Evolutionary conservation across 2,797 vertebrate species (phyloP).

Genomic region (Cyprinodon diabolis): DNA sequence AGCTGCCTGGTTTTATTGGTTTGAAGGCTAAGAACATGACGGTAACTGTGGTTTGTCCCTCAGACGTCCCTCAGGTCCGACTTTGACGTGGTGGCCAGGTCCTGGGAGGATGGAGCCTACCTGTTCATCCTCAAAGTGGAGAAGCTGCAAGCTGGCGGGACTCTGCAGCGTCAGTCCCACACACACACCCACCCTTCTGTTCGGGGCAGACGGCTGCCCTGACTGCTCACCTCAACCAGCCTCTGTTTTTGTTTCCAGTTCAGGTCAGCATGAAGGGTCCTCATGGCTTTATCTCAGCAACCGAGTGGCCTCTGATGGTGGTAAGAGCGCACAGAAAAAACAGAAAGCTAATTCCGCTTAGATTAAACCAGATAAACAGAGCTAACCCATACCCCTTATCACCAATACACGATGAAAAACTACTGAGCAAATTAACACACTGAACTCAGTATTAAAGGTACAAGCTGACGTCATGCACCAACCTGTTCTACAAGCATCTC

Average conservation of each 20-base stretch:
- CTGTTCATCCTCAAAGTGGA: constrained; percentile 74
- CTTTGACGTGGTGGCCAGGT: constrained; percentile 45
- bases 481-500: too few relatives aligned
- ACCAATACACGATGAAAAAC: too few relatives aligned
- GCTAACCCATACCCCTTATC: too few relatives aligned
- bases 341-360: too few relatives aligned
- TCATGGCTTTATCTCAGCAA: constrained; percentile 80
- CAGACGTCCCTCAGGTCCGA: neutral
- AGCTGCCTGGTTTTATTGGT: neutral
- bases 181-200: too few relatives aligned
- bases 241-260: constrained; percentile 63
- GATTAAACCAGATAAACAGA: too few relatives aligned
- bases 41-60: neutral
- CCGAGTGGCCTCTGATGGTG: constrained; percentile 85
- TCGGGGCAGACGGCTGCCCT: too few relatives aligned
- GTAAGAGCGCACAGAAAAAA: constrained; percentile 63
- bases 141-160: accelerated
- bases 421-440: too few relatives aligned
- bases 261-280: constrained; percentile 76
- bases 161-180: constrained; percentile 62
- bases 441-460: too few relatives aligned
- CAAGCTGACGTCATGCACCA: too few relatives aligned
- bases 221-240: too few relatives aligned
- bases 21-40: neutral
- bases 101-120: constrained; percentile 84